Evolutionary conservation across 1,140 invertebrate species (phyloP).

Genomic region (Meloidogyne floridensis): DNA sequence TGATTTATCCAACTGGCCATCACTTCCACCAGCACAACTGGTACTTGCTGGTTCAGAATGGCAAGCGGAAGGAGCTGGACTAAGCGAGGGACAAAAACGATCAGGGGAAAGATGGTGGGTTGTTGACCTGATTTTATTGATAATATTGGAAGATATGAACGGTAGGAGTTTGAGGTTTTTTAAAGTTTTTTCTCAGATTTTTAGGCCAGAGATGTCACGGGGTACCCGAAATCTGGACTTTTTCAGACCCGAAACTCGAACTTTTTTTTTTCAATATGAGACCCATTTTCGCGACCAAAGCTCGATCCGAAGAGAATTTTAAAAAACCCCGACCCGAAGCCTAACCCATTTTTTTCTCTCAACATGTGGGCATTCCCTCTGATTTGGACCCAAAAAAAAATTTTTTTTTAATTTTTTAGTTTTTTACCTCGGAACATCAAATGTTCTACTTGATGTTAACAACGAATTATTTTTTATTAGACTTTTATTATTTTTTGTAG

Average conservation of each 20-base stretch:
- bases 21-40: constrained; percentile 13
- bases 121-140: not conserved
- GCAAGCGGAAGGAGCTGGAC: constrained; percentile 28
- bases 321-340: too few relatives aligned
- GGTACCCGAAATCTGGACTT: too few relatives aligned
- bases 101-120: constrained; percentile 26
- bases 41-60: not conserved
- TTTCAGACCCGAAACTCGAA: too few relatives aligned
- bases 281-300: not conserved
- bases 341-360: too few relatives aligned
- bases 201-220: too few relatives aligned
- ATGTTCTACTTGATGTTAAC: not conserved
- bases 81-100: constrained; percentile 36
- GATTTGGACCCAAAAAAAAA: too few relatives aligned
- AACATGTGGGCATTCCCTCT: too few relatives aligned
- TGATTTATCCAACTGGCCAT: constrained; percentile 58
- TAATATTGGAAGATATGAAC: too few relatives aligned
- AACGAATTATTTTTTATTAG: not conserved
- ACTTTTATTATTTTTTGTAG: not conserved
- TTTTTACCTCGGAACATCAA: not conserved
- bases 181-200: not conserved
- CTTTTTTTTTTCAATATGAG: too few relatives aligned
- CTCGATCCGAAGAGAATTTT: too few relatives aligned
- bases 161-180: too few relatives aligned
- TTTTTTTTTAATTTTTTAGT: too few relatives aligned